Conservation (phyloP, 2,888 invertebrate species). For the Capitulum mitella region DNA sequence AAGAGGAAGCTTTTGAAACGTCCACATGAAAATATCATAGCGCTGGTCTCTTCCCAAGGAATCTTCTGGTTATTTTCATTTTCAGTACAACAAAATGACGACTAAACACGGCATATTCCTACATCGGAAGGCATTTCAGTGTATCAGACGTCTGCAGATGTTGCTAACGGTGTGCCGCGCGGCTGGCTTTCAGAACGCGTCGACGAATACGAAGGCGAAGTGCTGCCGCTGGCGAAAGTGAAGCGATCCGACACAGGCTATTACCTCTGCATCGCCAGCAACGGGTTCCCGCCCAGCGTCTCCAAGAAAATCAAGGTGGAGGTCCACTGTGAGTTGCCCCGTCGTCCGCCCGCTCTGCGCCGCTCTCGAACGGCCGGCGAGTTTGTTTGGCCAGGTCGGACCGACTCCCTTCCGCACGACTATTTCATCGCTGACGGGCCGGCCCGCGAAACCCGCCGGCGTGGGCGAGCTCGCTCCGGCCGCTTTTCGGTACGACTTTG, state of each 20-base stretch:
- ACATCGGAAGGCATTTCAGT: too few species aligned
- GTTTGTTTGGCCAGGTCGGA: too few species aligned
- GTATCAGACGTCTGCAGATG: too few species aligned
- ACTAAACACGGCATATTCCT: too few species aligned
- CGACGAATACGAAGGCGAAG: constrained; percentile 56
- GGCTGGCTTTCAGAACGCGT: constrained; percentile 6
- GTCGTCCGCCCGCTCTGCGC: not conserved
- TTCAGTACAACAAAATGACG: too few species aligned
- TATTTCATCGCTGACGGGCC: not conserved
- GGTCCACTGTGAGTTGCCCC: constrained; percentile 72
- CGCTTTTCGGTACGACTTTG: not conserved
- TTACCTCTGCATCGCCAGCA: constrained; percentile 81
- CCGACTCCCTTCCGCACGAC: not conserved
- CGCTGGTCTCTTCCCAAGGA: too few species aligned
- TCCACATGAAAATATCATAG: too few species aligned
- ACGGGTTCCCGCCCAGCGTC: constrained; percentile 77
- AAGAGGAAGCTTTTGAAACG: too few species aligned
- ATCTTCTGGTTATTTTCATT: too few species aligned
- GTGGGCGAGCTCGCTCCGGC: not conserved
- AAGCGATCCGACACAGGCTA: constrained; percentile 83
- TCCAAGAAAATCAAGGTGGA: constrained; percentile 80
- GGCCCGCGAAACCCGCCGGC: not conserved
- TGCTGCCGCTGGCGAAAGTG: constrained; percentile 67
- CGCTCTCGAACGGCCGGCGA: not conserved
- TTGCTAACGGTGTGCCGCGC: too few species aligned